phyloP scores from a whole-genome alignment of 1,140 invertebrate species.

The Hetaerina americana region DNA sequence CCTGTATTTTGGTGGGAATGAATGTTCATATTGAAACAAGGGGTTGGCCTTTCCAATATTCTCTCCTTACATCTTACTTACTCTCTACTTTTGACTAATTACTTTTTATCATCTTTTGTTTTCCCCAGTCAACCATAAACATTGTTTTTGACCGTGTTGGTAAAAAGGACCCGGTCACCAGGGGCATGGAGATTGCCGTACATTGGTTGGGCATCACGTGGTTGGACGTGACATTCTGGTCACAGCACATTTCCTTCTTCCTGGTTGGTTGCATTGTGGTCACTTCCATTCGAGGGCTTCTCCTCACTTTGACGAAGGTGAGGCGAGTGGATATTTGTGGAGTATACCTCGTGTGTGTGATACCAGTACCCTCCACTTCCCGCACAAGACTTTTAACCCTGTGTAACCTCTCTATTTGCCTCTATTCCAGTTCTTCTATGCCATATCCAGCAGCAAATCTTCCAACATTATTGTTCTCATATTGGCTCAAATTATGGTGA shows the following conservation, averaged over 20 bases:
- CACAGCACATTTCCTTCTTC: constrained; percentile 95
- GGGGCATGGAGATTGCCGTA: constrained; percentile 92
- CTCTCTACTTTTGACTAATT: constrained; percentile 4
- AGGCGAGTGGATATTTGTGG: constrained; percentile 21
- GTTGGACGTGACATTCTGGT: constrained; percentile 97
- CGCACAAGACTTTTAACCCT: neutral
- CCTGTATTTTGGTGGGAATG: too few species aligned
- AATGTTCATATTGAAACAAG: too few species aligned
- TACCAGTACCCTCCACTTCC: neutral
- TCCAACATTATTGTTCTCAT: constrained; percentile 97
- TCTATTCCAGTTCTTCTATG: constrained; percentile 93
- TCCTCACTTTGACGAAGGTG: constrained; percentile 97
- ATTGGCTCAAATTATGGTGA: constrained; percentile 94
- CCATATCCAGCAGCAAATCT: constrained; percentile 97
- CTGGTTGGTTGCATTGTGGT: constrained; percentile 96
- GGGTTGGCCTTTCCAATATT: neutral
- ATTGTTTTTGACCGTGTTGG: constrained; percentile 98
- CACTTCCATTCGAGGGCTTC: constrained; percentile 90
- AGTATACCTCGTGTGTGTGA: too few species aligned
- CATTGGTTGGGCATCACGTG: constrained; percentile 86
- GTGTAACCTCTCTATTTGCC: constrained; percentile 1
- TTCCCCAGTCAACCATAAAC: constrained; percentile 82
- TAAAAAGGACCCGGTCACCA: constrained; percentile 94
- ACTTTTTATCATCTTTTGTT: constrained; percentile 12
- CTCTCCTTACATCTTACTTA: too few species aligned